A percentile compares a stretch with the other conserved stretches of the same genome.
Evolutionary conservation across 2,113 vertebrate genomes (phyloP).

Genomic region (Semicossyphus pulcher): DNA sequence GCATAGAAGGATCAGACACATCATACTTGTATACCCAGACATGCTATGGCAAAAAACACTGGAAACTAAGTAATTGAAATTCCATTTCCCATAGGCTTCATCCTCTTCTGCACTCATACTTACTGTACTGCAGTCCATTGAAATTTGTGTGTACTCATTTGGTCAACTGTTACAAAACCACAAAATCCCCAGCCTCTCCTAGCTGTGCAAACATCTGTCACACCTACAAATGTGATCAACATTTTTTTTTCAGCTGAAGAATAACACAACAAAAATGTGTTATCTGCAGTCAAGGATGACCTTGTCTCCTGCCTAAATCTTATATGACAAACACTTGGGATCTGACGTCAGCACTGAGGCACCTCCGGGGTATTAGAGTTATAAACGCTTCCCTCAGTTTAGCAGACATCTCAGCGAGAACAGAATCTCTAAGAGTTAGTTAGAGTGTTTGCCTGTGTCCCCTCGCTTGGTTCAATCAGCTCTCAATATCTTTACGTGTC

Average conservation of each 20-base stretch:
- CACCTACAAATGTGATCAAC: slow-evolving; percentile 21
- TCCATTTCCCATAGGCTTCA: not conserved
- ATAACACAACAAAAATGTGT: slow-evolving; percentile 21
- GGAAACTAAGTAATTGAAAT: not conserved
- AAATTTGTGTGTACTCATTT: not conserved
- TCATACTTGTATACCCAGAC: too few relatives aligned
- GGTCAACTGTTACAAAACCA: slow-evolving; percentile 7
- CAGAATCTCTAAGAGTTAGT: too few relatives aligned
- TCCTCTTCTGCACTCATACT: not conserved
- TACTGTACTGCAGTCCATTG: not conserved
- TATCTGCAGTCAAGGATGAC: slow-evolving; percentile 47
- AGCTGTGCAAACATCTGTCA: slow-evolving; percentile 44
- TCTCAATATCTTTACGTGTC: too few relatives aligned
- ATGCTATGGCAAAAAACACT: not conserved
- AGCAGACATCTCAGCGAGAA: too few relatives aligned
- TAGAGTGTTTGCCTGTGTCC: too few relatives aligned
- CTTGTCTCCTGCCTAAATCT: slow-evolving; percentile 37
- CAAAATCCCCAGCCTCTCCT: not conserved
- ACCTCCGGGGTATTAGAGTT: slow-evolving; percentile 13
- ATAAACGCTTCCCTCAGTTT: slow-evolving; percentile 14
- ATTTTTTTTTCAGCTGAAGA: slow-evolving; percentile 29
- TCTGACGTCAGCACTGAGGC: not conserved
- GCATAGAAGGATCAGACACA: too few relatives aligned
- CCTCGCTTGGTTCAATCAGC: too few relatives aligned
- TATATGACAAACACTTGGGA: slow-evolving; percentile 15